Conservation (phyloP, 2,888 invertebrate genomes). For the Sthenelais limicola region DNA sequence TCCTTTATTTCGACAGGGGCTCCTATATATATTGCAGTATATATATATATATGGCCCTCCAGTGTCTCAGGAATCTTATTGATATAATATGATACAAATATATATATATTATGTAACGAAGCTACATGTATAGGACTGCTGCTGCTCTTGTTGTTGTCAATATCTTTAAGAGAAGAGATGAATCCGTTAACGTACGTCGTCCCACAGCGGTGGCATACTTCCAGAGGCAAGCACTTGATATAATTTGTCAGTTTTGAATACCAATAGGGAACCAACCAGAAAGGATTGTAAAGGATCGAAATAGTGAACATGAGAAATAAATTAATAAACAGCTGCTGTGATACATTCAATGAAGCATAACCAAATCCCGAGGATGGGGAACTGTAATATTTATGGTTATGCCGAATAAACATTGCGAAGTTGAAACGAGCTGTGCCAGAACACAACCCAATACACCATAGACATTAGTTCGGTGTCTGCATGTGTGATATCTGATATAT, state of each 20-base stretch:
- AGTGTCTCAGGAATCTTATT: constrained; percentile 37
- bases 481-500: no score
- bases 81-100: constrained; percentile 16
- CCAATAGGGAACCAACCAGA: neutral
- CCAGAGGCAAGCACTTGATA: constrained; percentile 39
- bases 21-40: no score
- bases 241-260: constrained; percentile 26
- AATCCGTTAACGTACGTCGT: no score
- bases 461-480: no score
- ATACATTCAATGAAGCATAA: constrained; percentile 28
- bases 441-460: no score
- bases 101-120: neutral
- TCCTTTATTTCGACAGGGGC: constrained; percentile 2
- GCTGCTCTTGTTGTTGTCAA: constrained; percentile 30
- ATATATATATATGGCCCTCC: no score
- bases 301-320: constrained; percentile 6
- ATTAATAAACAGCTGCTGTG: constrained; percentile 39
- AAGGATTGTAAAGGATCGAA: neutral
- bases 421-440: no score
- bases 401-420: no score
- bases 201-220: constrained; percentile 11
- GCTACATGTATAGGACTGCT: constrained; percentile 27
- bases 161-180: no score
- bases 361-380: constrained; percentile 14
- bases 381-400: no score